A percentile compares a stretch with the other conserved stretches of the same genome.
Evolutionary conservation across 2,888 invertebrate genomes (phyloP).

Genomic region (Syritta pipiens): DNA sequence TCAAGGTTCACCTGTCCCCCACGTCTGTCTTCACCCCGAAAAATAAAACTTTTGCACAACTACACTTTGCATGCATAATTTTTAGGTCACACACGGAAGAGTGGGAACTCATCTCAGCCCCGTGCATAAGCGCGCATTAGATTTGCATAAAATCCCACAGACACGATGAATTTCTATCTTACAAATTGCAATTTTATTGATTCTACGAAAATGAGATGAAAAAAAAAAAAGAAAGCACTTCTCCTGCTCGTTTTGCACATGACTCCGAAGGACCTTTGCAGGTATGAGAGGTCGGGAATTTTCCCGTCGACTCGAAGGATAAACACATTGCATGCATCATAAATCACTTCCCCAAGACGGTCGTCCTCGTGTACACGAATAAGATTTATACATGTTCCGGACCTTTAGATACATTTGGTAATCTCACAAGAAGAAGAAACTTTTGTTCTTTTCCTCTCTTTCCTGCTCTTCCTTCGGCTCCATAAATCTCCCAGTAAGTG

Average conservation of each 20-base stretch:
- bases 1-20: conserved; percentile 6
- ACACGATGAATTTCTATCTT: not conserved
- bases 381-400: conserved; percentile 51
- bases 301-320: conserved; percentile 32
- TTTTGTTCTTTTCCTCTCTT: conserved; percentile 7
- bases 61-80: conserved; percentile 32
- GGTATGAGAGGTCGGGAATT: not conserved
- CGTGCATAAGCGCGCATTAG: conserved; percentile 3
- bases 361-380: not conserved
- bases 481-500: conserved; percentile 54
- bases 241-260: not conserved
- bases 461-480: conserved; percentile 5
- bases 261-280: not conserved
- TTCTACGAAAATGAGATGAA: not conserved
- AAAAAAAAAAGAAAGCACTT: not conserved
- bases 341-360: conserved; percentile 47
- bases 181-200: conserved; percentile 40
- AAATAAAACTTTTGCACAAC: not conserved
- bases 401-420: conserved; percentile 37
- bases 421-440: conserved; percentile 39
- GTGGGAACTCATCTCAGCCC: not conserved
- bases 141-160: conserved; percentile 31
- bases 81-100: conserved; percentile 16
- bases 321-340: conserved; percentile 57
- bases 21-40: not conserved